Base-by-base conservation (phyloP, 2,113 vertebrate genomes). In the Peucedramus taeniatus region DNA sequence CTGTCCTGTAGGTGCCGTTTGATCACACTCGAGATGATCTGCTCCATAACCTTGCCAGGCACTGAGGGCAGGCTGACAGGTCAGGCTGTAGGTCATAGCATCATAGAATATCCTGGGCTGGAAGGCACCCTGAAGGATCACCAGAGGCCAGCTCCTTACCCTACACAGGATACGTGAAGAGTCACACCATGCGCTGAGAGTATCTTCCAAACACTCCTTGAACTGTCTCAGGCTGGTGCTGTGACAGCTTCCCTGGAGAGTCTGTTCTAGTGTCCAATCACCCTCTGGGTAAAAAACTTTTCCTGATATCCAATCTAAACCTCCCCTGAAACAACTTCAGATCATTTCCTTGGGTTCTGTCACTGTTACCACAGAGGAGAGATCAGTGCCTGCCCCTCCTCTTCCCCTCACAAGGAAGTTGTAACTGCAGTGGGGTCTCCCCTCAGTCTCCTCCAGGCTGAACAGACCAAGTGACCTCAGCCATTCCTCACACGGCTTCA, bases 281-380 rank as follows among this genome's bases (percentile, higher is more conserved):
- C 1, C 13, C 17, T 50, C 13, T 50, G 20, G 13, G 13, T 16
- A 20, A 50, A 57, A 11, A 66, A 50, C 20, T 7, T 76, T 59
- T 66, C 15, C 23, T 47, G 1, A 56, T 28, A 28, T 23, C 44
- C 27, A 44, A 4, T 7, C 27, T 77, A 42, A 50, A 57, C 42
- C 7, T 57, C 7, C 3, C 30, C 26, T 66, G 44, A 44, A 1
- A 3, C 21, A 76, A 3, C 4, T 37, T 33, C 37, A 51, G 11
- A 3, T 7, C 14, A 22, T 5, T 60, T 9, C 22, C 31, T 18
- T 1, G 0, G 0, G 9, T 50, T 9, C 13, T 37, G 33, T 44
- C 17, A 7, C 5, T 37, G 21, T 27, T 4, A 21, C 37, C 17
- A 12, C 1, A 44, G 14, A 31, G 37, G 0, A 51, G 6, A 60